Evolutionary conservation across 2,113 vertebrate genomes (phyloP), one percentile per base, ranked within the genome.

Genomic region (Peromyscus polionotus): DNA sequence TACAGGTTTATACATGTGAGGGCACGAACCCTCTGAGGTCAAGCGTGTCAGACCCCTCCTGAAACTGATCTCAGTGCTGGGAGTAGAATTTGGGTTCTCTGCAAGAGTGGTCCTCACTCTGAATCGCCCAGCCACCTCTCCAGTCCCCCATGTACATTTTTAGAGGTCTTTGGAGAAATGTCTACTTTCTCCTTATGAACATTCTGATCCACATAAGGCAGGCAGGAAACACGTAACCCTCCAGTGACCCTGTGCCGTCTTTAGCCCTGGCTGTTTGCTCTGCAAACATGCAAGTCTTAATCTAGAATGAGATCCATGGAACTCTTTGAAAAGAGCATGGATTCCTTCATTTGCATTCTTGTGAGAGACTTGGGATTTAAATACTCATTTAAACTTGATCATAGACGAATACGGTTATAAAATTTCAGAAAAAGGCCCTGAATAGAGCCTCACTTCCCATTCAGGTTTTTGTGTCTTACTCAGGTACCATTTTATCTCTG

Each of bases 281-380:
- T 92, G 28, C 84, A 95, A 28, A 13, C 57, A 85, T 59, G 54
- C 67, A 93, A 22, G 5, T 72, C 84, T 73, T 70, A 89, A 45
- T 81, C 51, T 88, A 85, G 48, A 26, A 84, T 80, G 45, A 96
- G 33, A 85, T 26, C 76, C 85, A 80, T 48, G 65, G 80, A 89
- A 89, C 61, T 80, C 84, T 94, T 86, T 88, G 72, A 36, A 92
- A 93, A 90, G 5, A 17, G 76, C 24, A 77, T 81, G 51, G 63
- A 65, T 95, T 94, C 94, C 88, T 95, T 95, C 16, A 68, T 88
- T 93, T 88, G 63, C 33, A 84, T 77, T 68, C 45, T 68, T 31
- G 4, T 80, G 42, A 96, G 91, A 84, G 51, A 79, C 28, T 36
- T 94, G 80, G 67, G 75, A 73, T 75, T 83, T 88, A 73, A 70